These are phyloP conservation scores for Potorous gilbertii DNA, from an alignment of 2,797 vertebrate genomes.

Conservation along the genomic window DNA sequence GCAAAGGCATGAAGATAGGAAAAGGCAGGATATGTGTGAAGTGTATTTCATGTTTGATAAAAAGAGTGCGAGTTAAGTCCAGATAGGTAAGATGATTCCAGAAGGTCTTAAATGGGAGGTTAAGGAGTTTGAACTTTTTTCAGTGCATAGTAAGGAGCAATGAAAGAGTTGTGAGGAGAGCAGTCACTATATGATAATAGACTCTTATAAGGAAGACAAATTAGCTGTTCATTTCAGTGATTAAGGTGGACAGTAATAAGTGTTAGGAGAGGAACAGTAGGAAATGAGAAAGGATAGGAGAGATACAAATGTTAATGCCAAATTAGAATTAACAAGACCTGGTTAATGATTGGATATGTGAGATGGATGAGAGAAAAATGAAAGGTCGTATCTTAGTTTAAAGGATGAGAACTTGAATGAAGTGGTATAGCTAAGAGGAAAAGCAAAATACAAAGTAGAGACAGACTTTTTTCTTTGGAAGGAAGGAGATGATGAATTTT, in stretches of 20 bases:
- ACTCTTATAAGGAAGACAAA: neutral
- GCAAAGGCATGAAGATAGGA: neutral
- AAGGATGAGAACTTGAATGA: neutral
- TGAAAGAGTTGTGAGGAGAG: neutral
- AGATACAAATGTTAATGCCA: neutral
- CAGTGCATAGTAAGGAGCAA: neutral
- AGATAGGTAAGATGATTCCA: neutral
- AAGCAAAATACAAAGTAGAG: neutral
- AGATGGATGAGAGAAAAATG: neutral
- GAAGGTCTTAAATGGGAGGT: neutral
- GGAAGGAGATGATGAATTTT: neutral
- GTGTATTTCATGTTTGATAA: neutral
- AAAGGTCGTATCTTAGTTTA: neutral
- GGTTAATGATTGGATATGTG: neutral
- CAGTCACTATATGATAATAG: constrained; percentile 1
- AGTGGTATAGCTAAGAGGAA: neutral
- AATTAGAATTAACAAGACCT: neutral
- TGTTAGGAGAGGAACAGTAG: neutral
- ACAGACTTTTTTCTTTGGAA: neutral
- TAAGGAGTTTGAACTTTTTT: neutral
- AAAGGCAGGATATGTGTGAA: neutral
- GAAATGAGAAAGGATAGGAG: constrained; percentile 2
- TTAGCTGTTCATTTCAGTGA: neutral
- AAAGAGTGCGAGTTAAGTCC: neutral
- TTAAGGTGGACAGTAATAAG: neutral